These are phyloP conservation scores for Corvus hawaiiensis DNA, from an alignment of 2,113 vertebrate species.

Conservation along the genomic window DNA sequence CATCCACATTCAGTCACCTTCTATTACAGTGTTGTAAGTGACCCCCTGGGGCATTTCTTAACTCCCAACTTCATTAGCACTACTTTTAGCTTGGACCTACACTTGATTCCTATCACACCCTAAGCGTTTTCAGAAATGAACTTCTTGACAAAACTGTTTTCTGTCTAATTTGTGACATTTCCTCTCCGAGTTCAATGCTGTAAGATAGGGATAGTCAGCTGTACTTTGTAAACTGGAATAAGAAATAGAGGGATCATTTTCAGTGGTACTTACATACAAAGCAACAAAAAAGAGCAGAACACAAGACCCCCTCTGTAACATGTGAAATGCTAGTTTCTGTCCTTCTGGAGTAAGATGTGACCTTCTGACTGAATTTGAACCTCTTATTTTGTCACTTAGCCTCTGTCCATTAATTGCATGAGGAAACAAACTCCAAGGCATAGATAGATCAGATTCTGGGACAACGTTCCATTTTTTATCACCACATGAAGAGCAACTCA, in stretches of 20 bases:
- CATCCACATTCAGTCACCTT: neutral
- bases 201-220: neutral
- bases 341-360: neutral
- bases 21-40: neutral
- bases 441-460: neutral
- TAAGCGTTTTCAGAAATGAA: neutral
- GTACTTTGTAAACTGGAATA: neutral
- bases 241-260: neutral
- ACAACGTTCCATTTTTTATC: neutral
- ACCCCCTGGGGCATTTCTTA: neutral
- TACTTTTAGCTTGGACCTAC: neutral
- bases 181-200: neutral
- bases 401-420: neutral
- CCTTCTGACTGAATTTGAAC: neutral
- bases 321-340: neutral
- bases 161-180: neutral
- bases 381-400: neutral
- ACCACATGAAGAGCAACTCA: neutral
- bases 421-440: neutral
- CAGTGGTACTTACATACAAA: neutral
- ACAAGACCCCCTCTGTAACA: neutral
- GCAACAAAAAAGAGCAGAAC: neutral
- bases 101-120: neutral
- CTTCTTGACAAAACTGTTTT: neutral
- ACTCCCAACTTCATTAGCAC: neutral